These are phyloP conservation scores for Plebejus argus DNA, from an alignment of 2,888 invertebrate genomes.

Conservation along the genomic window DNA sequence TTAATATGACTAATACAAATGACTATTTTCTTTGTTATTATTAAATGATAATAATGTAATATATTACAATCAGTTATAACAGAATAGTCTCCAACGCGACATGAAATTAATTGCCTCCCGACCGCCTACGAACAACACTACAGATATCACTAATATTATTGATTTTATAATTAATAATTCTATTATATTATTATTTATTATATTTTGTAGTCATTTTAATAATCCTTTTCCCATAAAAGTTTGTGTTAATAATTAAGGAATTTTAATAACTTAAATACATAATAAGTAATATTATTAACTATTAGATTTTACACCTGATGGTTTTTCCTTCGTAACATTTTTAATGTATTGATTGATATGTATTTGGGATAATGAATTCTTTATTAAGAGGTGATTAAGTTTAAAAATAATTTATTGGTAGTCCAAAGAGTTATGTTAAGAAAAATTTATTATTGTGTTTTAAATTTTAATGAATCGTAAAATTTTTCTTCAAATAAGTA, in stretches of 20 bases:
- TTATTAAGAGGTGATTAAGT: not conserved
- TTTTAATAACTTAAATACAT: not conserved
- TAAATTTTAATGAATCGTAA: constrained; percentile 12
- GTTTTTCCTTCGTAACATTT: not conserved
- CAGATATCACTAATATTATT: not conserved
- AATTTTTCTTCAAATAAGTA: not conserved
- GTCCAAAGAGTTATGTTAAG: not conserved
- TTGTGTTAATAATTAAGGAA: not conserved
- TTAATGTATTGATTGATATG: not conserved
- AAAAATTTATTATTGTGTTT: not conserved
- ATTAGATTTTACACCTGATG: not conserved
- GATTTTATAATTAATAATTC: not conserved
- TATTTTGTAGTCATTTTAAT: not conserved
- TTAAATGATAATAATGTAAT: constrained; percentile 18
- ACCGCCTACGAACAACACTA: constrained; percentile 28
- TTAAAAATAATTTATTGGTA: constrained; percentile 1
- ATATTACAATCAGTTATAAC: constrained; percentile 22
- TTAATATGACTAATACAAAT: constrained; percentile 14
- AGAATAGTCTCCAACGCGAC: constrained; percentile 5
- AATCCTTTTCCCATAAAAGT: not conserved
- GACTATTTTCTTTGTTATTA: constrained; percentile 9
- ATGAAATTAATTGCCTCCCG: constrained; percentile 26
- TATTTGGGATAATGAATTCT: not conserved
- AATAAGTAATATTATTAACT: not conserved
- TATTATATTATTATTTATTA: constrained; percentile 1